Evolutionary conservation across 2,113 vertebrate genomes (phyloP).

Genomic region (Turdus rufiventris): DNA sequence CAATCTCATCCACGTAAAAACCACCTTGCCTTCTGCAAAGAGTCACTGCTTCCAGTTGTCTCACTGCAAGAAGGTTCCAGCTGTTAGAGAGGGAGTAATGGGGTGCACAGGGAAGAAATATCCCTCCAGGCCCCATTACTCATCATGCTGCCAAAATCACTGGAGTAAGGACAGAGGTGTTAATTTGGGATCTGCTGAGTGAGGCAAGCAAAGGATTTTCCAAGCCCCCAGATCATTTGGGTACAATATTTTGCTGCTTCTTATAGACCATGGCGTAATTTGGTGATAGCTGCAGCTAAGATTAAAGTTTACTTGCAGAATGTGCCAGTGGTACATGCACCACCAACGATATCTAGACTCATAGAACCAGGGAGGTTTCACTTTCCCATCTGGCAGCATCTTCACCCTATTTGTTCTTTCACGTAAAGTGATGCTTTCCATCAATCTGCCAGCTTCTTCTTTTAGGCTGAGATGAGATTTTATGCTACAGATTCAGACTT

Average conservation of each 20-base stretch:
- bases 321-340: not conserved
- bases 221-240: not conserved
- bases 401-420: conserved; percentile 30
- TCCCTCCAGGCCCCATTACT: not conserved
- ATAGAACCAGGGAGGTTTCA: not conserved
- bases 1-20: conserved; percentile 59
- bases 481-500: conserved; percentile 19
- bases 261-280: not conserved
- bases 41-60: not conserved
- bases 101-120: not conserved
- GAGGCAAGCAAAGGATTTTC: not conserved
- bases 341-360: not conserved
- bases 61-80: not conserved
- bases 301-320: not conserved
- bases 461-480: conserved; percentile 12
- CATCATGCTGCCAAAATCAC: not conserved
- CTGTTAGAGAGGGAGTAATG: not conserved
- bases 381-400: conserved; percentile 1
- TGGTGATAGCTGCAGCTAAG: not conserved
- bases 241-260: not conserved
- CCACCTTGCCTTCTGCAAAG: conserved; percentile 34
- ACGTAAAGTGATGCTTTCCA: not conserved
- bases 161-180: not conserved
- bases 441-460: conserved; percentile 20
- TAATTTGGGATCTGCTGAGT: not conserved